phyloP scores from a whole-genome alignment of 2,113 vertebrate genomes.

The Prunella himalayana region DNA sequence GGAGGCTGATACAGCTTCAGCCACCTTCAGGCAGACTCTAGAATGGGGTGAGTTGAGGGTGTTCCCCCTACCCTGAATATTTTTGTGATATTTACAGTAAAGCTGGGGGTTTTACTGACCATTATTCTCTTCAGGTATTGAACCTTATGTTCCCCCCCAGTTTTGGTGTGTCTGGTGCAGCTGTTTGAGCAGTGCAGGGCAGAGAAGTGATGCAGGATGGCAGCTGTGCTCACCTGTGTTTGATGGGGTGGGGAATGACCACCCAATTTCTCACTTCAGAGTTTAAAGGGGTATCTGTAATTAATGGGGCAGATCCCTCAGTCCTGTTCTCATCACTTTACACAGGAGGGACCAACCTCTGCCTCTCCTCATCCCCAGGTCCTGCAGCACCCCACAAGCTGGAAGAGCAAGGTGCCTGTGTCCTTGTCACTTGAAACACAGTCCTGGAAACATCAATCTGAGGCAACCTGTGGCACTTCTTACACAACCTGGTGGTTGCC shows the following conservation, averaged over 20 bases:
- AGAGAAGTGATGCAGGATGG: not conserved
- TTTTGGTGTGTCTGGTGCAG: not conserved
- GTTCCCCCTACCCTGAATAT: fast-evolving
- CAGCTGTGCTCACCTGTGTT: not conserved
- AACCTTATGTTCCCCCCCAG: fast-evolving
- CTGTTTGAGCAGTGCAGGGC: not conserved
- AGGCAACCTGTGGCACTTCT: not conserved
- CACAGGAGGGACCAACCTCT: not conserved
- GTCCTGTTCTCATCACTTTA: not conserved
- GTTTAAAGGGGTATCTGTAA: not conserved
- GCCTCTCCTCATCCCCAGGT: not conserved
- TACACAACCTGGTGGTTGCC: not conserved
- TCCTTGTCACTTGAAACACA: not conserved
- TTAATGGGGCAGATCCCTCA: not conserved
- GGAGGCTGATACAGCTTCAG: not conserved
- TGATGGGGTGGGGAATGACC: not conserved
- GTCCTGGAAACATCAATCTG: not conserved
- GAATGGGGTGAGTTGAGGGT: not conserved
- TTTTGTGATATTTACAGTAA: not conserved
- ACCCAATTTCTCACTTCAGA: not conserved
- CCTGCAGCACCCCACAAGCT: not conserved
- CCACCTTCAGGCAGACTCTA: not conserved
- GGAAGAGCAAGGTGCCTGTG: fast-evolving
- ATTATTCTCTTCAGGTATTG: not conserved
- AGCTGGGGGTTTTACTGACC: not conserved